Evolutionary conservation across 2,113 vertebrate species (phyloP), one percentile per base, ranked within the genome.

Genomic region (Pachycephala philippinensis): DNA sequence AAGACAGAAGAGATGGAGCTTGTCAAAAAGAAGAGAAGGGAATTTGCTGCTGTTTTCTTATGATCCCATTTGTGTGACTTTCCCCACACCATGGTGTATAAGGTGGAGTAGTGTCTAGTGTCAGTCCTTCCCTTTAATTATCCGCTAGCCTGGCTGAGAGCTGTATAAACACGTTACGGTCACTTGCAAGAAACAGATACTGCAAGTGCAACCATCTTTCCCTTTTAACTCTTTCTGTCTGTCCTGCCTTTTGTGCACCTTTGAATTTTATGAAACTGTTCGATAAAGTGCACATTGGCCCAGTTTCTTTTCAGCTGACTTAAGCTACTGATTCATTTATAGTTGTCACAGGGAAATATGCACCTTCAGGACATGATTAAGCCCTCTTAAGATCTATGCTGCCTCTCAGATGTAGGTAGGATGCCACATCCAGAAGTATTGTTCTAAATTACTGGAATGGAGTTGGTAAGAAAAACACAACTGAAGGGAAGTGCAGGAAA

Each of bases 171-270:
- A 96, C 49, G 77, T 94, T 95, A 95, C 5, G 0, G 71, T 78
- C 83, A 60, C 93, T 84, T 75, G 83, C 70, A 92, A 89, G 85
- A 92, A 95, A 96, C 35, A 93, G 93, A 95, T 95, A 97, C 78
- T 93, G 63, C 90, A 93, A 92, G 75, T 71, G 71, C 87, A 93
- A 74, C 64, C 76, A 84, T 84, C 85, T 88, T 94, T 95, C 52
- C 45, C 49, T 77, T 95, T 94, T 88, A 96, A 88, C 79, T 88
- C 74, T 91, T 93, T 95, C 70, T 82, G 76, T 69, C 84, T 63
- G 12, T 42, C 70, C 42, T 83, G 61, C 27, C 39, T 89, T 76
- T 71, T 57, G 23, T 45, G 6, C 27, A 86, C 10, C 79, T 93
- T 64, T 77, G 77, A 87, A 72, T 95, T 89, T 92, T 64, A 89